A percentile compares a stretch with the other conserved stretches of the same genome.
phyloP scores from a whole-genome alignment of 2,113 vertebrate species.

The Datnioides undecimradiatus region DNA sequence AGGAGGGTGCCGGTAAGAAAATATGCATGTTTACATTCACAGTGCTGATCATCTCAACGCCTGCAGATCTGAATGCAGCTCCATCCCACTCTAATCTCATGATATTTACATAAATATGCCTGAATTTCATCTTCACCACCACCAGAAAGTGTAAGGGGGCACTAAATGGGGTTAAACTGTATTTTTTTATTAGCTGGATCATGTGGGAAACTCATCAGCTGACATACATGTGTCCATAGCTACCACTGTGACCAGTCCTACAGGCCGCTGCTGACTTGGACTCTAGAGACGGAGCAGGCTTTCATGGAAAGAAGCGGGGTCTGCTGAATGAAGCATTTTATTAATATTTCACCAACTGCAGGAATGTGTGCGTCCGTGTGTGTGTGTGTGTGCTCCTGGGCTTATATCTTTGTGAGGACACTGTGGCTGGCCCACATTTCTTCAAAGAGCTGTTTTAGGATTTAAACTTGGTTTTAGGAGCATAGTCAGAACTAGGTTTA shows the following conservation, averaged over 20 bases:
- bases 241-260: slow-evolving; percentile 37
- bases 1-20: background rate
- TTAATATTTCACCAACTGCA: slow-evolving; percentile 80
- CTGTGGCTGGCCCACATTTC: background rate
- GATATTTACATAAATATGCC: background rate
- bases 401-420: slow-evolving; percentile 37
- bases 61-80: background rate
- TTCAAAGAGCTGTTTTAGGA: slow-evolving; percentile 1
- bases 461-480: background rate
- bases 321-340: slow-evolving; percentile 68
- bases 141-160: background rate
- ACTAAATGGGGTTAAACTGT: too few species aligned
- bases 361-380: slow-evolving; percentile 16
- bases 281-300: slow-evolving; percentile 58
- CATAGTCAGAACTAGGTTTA: background rate
- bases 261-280: slow-evolving; percentile 17
- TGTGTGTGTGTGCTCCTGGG: background rate
- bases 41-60: background rate
- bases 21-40: background rate
- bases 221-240: slow-evolving; percentile 22
- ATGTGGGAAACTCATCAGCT: background rate
- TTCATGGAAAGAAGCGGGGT: slow-evolving; percentile 57
- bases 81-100: background rate
- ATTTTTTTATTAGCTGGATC: background rate
- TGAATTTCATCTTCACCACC: background rate